These are phyloP conservation scores for Oreochromis spilurus DNA, from an alignment of 2,113 vertebrate genomes.

Conservation along the genomic window DNA sequence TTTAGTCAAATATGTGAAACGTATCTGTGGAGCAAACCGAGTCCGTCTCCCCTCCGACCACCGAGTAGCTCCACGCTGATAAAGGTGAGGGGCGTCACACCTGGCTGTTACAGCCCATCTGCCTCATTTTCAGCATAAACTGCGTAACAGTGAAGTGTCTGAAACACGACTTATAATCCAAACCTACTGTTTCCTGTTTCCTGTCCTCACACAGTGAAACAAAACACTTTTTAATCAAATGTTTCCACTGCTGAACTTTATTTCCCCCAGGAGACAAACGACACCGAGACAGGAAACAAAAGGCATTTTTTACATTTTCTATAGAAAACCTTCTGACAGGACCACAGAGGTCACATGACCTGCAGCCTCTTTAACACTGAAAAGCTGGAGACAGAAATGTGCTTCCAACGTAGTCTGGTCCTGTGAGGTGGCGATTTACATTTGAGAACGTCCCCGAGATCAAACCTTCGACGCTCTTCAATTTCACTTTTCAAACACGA, in stretches of 20 bases:
- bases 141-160: background rate
- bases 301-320: background rate
- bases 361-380: background rate
- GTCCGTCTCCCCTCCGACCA: too few species aligned
- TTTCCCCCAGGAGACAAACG: background rate
- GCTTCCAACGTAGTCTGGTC: background rate
- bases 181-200: background rate
- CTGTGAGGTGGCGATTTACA: background rate
- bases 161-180: fast-evolving
- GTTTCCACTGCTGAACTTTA: background rate
- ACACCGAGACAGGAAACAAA: background rate
- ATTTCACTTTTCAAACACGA: background rate
- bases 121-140: background rate
- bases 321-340: background rate
- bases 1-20: background rate
- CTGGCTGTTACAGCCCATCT: background rate
- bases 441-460: background rate
- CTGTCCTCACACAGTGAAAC: background rate
- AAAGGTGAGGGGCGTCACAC: background rate
- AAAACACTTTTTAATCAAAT: background rate
- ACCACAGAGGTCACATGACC: background rate
- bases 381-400: background rate
- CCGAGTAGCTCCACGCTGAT: fast-evolving
- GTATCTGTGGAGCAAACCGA: background rate
- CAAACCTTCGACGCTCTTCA: background rate